These are phyloP conservation scores for Meloidogyne floridensis DNA, from an alignment of 1,140 invertebrate genomes.

Conservation along the genomic window DNA sequence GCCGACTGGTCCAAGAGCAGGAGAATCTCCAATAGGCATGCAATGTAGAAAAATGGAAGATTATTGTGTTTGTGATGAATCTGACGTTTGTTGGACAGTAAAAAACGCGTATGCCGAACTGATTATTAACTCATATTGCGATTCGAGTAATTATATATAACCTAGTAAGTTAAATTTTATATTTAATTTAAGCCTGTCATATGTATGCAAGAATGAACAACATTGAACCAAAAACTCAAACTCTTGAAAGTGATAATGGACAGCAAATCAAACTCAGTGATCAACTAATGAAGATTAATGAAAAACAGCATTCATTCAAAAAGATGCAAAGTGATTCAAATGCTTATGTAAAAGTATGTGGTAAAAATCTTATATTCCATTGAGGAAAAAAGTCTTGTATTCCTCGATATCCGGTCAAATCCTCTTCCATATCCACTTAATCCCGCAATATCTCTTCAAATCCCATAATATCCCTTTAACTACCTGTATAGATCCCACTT, in stretches of 20 bases:
- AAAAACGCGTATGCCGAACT: slow-evolving; percentile 6
- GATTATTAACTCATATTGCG: slow-evolving; percentile 17
- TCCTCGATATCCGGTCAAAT: too few relatives aligned
- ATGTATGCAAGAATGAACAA: slow-evolving; percentile 19
- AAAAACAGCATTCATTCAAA: neutral
- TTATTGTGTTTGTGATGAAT: slow-evolving; percentile 19
- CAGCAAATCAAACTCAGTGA: neutral
- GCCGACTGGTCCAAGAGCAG: slow-evolving; percentile 1
- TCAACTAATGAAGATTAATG: neutral
- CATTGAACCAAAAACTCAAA: slow-evolving; percentile 17
- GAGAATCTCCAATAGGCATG: slow-evolving; percentile 5
- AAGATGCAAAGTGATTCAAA: neutral
- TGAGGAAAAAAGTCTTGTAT: too few relatives aligned
- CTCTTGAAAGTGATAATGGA: slow-evolving; percentile 6
- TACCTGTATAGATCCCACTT: too few relatives aligned
- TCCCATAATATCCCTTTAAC: too few relatives aligned
- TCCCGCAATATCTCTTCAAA: too few relatives aligned
- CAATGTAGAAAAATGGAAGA: slow-evolving; percentile 4
- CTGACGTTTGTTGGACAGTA: neutral
- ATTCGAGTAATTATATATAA: neutral
- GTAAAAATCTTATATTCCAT: too few relatives aligned
- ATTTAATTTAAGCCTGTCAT: slow-evolving; percentile 9
- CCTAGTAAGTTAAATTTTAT: too few relatives aligned
- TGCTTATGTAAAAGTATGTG: neutral
- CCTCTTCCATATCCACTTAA: too few relatives aligned